Evolutionary conservation across 2,888 invertebrate species (phyloP).

Genomic region (Drosophila mulleri): DNA sequence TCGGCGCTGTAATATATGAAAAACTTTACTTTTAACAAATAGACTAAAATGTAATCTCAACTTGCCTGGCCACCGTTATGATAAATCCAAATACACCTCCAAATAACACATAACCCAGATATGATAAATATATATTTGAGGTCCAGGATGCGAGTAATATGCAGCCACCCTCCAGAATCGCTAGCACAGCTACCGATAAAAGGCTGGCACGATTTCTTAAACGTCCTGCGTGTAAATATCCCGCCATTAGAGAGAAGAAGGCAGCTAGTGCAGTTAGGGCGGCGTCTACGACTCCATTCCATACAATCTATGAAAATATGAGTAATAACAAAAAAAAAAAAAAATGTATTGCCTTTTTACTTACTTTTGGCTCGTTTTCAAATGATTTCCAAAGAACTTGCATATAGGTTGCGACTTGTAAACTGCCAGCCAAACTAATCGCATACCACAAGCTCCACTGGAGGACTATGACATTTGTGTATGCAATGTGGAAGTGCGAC

Average conservation of each 20-base stretch:
- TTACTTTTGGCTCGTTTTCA: constrained; percentile 82
- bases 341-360: too few species aligned
- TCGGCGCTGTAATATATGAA: constrained; percentile 88
- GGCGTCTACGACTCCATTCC: constrained; percentile 94
- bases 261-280: constrained; percentile 89
- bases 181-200: constrained; percentile 85
- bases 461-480: constrained; percentile 87
- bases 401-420: constrained; percentile 89
- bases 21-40: not conserved
- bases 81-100: constrained; percentile 91
- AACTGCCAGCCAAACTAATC: constrained; percentile 89
- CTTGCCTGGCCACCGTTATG: constrained; percentile 82
- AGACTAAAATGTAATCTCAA: not conserved
- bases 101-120: constrained; percentile 90
- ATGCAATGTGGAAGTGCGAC: constrained; percentile 87
- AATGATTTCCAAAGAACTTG: constrained; percentile 90
- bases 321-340: not conserved
- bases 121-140: constrained; percentile 89
- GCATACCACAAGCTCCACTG: constrained; percentile 93
- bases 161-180: constrained; percentile 87
- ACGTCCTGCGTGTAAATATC: constrained; percentile 83
- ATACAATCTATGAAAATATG: constrained; percentile 66
- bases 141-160: constrained; percentile 87
- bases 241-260: constrained; percentile 87
- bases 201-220: constrained; percentile 84